phyloP scores from a whole-genome alignment of 2,797 vertebrate species.

The Pteropus rufus region DNA sequence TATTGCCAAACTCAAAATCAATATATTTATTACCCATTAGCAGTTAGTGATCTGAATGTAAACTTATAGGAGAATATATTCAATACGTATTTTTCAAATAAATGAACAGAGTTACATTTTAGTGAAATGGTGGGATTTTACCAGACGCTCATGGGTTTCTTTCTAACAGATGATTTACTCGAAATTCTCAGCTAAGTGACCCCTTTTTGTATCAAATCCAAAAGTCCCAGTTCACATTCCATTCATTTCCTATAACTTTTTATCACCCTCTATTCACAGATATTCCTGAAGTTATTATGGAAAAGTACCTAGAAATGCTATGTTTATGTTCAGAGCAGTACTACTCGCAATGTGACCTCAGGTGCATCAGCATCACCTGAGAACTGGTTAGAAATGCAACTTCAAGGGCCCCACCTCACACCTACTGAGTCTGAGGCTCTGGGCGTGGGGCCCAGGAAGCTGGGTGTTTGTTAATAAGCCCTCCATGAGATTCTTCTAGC shows the following conservation, averaged over 20 bases:
- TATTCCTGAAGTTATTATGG: background rate
- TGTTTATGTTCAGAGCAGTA: background rate
- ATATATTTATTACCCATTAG: background rate
- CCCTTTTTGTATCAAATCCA: background rate
- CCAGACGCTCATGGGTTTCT: background rate
- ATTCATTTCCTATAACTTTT: background rate
- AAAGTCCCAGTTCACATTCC: background rate
- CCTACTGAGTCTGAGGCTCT: background rate
- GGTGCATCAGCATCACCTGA: accelerated
- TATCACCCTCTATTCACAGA: background rate
- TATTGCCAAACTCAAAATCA: background rate
- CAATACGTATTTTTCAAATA: background rate
- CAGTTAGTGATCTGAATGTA: background rate
- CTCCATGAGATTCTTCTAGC: background rate
- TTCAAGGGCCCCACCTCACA: background rate
- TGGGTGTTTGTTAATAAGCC: background rate
- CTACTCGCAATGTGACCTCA: too few relatives aligned
- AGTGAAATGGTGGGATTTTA: background rate
- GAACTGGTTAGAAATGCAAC: background rate
- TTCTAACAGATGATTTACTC: background rate
- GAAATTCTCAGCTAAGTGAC: background rate
- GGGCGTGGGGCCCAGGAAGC: background rate
- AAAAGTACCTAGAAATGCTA: background rate
- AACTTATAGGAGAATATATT: background rate
- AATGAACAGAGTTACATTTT: background rate